Evolutionary conservation across 2,797 vertebrate species (phyloP).

Genomic region (Garrulus glandarius): DNA sequence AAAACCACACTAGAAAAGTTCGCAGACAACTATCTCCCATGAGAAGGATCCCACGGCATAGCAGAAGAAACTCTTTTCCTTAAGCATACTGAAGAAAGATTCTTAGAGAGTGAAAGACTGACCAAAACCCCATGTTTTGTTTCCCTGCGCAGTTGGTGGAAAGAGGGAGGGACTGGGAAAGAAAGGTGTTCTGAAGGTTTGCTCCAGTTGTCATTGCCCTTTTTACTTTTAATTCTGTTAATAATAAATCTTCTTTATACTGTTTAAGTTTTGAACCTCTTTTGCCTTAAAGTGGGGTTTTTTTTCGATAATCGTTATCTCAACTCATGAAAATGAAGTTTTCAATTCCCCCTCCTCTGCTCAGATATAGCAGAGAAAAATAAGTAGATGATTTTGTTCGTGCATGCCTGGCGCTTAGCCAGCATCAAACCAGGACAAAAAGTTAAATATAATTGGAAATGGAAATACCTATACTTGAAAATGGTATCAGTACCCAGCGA

Average conservation of each 20-base stretch:
- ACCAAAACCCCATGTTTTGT: neutral
- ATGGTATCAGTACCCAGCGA: neutral
- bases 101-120: neutral
- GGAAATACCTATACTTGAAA: neutral
- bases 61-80: neutral
- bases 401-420: neutral
- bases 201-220: neutral
- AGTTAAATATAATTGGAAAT: neutral
- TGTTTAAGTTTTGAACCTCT: neutral
- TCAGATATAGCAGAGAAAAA: neutral
- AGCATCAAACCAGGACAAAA: neutral
- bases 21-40: rapidly evolving
- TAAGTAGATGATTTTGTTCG: neutral
- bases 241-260: neutral
- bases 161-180: neutral
- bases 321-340: neutral
- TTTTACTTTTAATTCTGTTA: neutral
- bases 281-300: neutral
- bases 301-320: neutral
- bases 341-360: neutral
- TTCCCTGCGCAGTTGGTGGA: neutral
- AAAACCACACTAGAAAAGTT: neutral
- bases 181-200: neutral
- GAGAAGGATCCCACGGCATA: neutral
- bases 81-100: neutral